These are phyloP conservation scores for Parotocinclus haroldoi DNA, from an alignment of 2,797 vertebrate species.

Conservation along the genomic window DNA sequence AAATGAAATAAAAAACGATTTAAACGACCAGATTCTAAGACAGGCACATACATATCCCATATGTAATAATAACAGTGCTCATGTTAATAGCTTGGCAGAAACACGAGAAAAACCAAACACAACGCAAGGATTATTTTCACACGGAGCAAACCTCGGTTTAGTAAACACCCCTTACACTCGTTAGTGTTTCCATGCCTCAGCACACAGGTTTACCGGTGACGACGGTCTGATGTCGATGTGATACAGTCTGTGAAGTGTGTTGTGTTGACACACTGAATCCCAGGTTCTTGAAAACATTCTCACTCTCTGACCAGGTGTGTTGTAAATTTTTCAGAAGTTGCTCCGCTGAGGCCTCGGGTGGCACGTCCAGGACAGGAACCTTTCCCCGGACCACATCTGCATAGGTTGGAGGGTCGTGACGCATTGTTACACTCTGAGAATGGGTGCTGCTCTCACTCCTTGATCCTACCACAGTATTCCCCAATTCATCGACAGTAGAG, in stretches of 20 bases:
- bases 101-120: neutral
- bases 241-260: constrained; percentile 72
- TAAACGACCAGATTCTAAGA: neutral
- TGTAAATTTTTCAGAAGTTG: constrained; percentile 82
- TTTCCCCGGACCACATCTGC: constrained; percentile 85
- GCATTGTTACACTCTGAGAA: constrained; percentile 64
- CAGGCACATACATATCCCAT: neutral
- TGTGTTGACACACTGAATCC: constrained; percentile 78
- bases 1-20: constrained; percentile 30
- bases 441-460: constrained; percentile 56
- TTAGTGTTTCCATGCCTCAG: constrained; percentile 66
- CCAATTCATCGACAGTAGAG: constrained; percentile 70
- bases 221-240: constrained; percentile 77
- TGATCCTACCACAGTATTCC: constrained; percentile 62
- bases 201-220: constrained; percentile 79
- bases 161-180: constrained; percentile 40
- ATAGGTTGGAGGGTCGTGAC: constrained; percentile 84
- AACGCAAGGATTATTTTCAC: neutral
- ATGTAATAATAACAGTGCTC: neutral
- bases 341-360: constrained; percentile 71
- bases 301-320: constrained; percentile 85
- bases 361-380: constrained; percentile 69
- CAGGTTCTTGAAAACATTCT: constrained; percentile 77
- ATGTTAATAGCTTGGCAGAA: constrained; percentile 4
- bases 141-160: constrained; percentile 45